phyloP scores from a whole-genome alignment of 2,113 vertebrate genomes.

The Trogon melanurus region DNA sequence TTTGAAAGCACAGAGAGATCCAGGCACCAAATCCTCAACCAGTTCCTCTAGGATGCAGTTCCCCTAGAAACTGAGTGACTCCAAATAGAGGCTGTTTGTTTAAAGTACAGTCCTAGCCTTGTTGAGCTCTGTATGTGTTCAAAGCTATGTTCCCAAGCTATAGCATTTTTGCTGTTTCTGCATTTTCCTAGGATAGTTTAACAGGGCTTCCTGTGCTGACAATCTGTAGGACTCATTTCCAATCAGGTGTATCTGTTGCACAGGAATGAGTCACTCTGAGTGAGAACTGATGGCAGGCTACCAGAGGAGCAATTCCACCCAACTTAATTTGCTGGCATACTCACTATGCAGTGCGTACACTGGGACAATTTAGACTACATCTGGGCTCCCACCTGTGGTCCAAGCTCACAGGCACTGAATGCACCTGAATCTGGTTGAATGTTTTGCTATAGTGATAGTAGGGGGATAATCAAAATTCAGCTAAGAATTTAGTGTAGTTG shows the following conservation, averaged over 20 bases:
- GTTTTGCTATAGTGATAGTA: background rate
- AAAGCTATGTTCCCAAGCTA: background rate
- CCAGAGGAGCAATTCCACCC: background rate
- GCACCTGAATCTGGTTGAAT: background rate
- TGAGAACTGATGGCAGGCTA: background rate
- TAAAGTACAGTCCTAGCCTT: background rate
- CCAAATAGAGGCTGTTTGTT: background rate
- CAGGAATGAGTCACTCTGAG: background rate
- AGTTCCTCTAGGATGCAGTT: background rate
- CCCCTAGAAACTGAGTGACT: background rate
- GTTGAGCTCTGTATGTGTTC: background rate
- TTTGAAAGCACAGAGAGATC: background rate
- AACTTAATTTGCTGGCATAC: background rate
- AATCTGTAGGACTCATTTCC: background rate
- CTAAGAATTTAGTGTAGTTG: background rate
- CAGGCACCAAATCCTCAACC: background rate
- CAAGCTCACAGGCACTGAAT: background rate
- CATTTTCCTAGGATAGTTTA: background rate
- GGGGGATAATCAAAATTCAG: background rate
- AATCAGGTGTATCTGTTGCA: background rate
- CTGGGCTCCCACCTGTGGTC: background rate
- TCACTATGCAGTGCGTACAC: background rate
- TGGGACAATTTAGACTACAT: background rate
- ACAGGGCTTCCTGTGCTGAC: background rate
- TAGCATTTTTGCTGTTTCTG: background rate